phyloP scores from a whole-genome alignment of 92 coral and sea anemone species.

The Meandrina meandrites region DNA sequence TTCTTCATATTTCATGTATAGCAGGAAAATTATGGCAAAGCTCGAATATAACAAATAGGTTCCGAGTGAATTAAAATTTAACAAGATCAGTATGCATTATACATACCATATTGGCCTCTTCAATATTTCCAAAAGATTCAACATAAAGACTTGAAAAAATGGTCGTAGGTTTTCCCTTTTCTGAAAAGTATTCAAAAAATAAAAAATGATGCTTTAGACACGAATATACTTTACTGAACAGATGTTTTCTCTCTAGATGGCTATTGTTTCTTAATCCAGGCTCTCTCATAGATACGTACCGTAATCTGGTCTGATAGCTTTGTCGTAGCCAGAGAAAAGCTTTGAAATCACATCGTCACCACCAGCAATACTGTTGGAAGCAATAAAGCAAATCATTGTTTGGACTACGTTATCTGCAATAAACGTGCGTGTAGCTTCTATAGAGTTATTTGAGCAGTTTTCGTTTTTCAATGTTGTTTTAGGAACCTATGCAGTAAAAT shows the following conservation, averaged over 20 bases:
- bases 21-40: too few species aligned
- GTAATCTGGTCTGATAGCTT: slow-evolving; percentile 8
- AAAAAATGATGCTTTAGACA: not conserved
- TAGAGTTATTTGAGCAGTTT: too few species aligned
- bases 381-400: not conserved
- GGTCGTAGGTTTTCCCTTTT: slow-evolving; percentile 2
- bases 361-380: slow-evolving; percentile 1
- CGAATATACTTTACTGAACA: not conserved
- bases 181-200: not conserved
- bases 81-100: too few species aligned
- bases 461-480: too few species aligned
- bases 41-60: too few species aligned
- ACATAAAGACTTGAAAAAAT: slow-evolving; percentile 21
- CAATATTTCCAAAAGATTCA: slow-evolving; percentile 80
- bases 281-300: not conserved
- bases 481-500: too few species aligned
- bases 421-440: too few species aligned
- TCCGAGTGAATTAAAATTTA: not conserved
- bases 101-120: slow-evolving; percentile 84
- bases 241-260: not conserved
- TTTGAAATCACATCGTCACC: not conserved
- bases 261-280: too few species aligned
- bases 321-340: slow-evolving; percentile 31
- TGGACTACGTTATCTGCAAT: too few species aligned
- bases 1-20: too few species aligned